Percentiles rank a stretch among this genome's conserved stretches.
phyloP scores from a whole-genome alignment of 1,140 invertebrate species.

The Penaeus japonicus region DNA sequence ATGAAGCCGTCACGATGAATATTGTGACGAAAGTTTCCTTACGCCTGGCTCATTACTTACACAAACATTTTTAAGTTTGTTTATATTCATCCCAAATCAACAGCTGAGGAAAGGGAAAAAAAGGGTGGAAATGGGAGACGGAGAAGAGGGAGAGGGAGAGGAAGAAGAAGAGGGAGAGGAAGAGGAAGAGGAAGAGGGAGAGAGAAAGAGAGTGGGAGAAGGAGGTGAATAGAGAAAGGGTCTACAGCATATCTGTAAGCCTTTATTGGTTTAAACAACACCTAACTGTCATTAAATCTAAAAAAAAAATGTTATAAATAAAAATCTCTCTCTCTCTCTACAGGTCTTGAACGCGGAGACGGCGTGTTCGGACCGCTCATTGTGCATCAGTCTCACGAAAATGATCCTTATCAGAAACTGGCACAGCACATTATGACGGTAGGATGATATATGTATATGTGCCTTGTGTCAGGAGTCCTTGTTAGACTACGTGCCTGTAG shows the following conservation, averaged over 20 bases:
- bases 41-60: too few relatives aligned
- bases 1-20: too few relatives aligned
- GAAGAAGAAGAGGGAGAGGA: background rate
- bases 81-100: too few relatives aligned
- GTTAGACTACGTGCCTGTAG: too few relatives aligned
- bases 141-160: background rate
- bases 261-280: background rate
- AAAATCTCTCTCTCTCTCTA: background rate
- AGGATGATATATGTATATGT: conserved; percentile 60
- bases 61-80: too few relatives aligned
- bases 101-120: background rate
- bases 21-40: too few relatives aligned
- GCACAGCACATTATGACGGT: conserved; percentile 79
- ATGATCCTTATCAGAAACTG: conserved; percentile 79
- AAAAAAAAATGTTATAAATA: too few relatives aligned
- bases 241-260: background rate
- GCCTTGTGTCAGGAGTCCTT: too few relatives aligned
- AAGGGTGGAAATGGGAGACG: too few relatives aligned
- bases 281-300: too few relatives aligned
- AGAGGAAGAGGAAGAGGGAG: background rate
- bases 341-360: conserved; percentile 81
- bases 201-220: background rate
- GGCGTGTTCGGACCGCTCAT: conserved; percentile 81
- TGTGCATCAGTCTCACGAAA: conserved; percentile 76
- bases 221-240: background rate